phyloP scores from a whole-genome alignment of 2,888 invertebrate species.

The Atrina japonica region DNA sequence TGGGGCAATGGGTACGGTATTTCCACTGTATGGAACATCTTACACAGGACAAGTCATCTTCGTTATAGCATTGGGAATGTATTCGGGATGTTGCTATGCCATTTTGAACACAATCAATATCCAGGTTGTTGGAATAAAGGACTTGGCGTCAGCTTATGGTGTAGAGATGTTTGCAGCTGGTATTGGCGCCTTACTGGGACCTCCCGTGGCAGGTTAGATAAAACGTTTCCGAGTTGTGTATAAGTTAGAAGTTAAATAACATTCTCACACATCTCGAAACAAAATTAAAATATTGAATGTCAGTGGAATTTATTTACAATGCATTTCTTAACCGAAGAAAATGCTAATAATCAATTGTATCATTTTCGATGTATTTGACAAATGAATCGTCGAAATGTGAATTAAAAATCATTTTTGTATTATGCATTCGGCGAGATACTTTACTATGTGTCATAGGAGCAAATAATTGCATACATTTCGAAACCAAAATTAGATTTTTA shows the following conservation, averaged over 20 bases:
- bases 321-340: too few relatives aligned
- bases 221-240: too few relatives aligned
- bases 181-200: constrained; percentile 52
- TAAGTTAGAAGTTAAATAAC: too few relatives aligned
- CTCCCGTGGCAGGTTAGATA: constrained; percentile 56
- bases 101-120: constrained; percentile 56
- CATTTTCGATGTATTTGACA: too few relatives aligned
- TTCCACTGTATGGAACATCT: constrained; percentile 50
- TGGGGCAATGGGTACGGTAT: constrained; percentile 50
- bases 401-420: too few relatives aligned
- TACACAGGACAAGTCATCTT: constrained; percentile 51
- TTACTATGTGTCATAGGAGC: too few relatives aligned
- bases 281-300: not conserved
- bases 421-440: too few relatives aligned
- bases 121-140: constrained; percentile 47
- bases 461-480: too few relatives aligned
- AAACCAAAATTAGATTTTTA: too few relatives aligned
- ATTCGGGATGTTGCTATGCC: constrained; percentile 56
- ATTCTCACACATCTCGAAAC: not conserved
- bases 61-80: constrained; percentile 51
- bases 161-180: constrained; percentile 51
- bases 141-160: constrained; percentile 52
- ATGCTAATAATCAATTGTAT: too few relatives aligned
- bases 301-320: too few relatives aligned
- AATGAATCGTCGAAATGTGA: too few relatives aligned